phyloP scores from a whole-genome alignment of 2,888 invertebrate species.

The Cyaniris semiargus region DNA sequence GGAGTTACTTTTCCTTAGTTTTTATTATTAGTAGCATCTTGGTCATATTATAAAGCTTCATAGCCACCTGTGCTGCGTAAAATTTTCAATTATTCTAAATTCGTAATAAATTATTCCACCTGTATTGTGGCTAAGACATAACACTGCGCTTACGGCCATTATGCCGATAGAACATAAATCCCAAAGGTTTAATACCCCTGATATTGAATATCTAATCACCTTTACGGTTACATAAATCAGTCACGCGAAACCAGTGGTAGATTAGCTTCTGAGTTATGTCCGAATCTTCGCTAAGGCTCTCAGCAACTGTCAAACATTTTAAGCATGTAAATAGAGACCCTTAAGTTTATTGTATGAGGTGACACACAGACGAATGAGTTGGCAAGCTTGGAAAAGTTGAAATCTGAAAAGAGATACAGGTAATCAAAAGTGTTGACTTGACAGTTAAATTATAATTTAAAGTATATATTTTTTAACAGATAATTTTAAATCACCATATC shows the following conservation, averaged over 20 bases:
- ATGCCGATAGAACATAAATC: constrained; percentile 6
- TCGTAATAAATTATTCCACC: background rate
- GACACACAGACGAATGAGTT: background rate
- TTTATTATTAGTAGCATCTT: no score
- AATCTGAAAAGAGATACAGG: no score
- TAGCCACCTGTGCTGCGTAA: no score
- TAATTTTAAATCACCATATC: no score
- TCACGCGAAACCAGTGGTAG: constrained; percentile 25
- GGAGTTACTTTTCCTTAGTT: no score
- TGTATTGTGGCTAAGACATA: background rate
- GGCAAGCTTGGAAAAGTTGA: constrained; percentile 31
- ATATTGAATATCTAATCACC: constrained; percentile 22
- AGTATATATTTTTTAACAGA: no score
- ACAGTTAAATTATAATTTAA: no score
- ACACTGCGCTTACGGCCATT: background rate
- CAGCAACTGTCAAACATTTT: constrained; percentile 25
- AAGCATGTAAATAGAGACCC: constrained; percentile 10
- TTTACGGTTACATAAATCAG: constrained; percentile 24
- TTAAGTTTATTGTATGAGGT: constrained; percentile 3
- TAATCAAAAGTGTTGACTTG: no score
- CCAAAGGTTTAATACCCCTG: constrained; percentile 16
- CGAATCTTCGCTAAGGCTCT: constrained; percentile 31
- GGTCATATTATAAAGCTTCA: no score
- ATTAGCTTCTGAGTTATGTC: constrained; percentile 36
- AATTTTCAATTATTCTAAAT: background rate